Conservation (phyloP, 2,113 vertebrate species). For the Callipepla squamata region DNA sequence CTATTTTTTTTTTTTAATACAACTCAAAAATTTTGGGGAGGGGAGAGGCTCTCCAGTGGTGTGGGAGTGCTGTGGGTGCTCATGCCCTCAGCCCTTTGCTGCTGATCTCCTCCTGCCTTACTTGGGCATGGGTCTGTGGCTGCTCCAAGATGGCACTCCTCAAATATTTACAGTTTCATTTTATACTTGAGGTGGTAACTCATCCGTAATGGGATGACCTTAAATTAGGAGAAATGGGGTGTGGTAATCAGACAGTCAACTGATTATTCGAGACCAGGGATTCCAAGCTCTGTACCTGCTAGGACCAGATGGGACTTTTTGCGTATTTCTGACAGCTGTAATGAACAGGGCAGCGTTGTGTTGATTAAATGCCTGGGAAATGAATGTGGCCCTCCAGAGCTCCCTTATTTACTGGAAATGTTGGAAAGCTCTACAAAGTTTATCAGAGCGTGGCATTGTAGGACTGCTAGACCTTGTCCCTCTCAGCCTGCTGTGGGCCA, state of each 20-base stretch:
- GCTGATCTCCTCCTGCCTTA: background rate
- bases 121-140: rapidly evolving
- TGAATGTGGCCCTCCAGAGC: slow-evolving; percentile 38
- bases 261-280: slow-evolving; percentile 17
- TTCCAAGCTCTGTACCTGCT: slow-evolving; percentile 5
- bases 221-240: slow-evolving; percentile 34
- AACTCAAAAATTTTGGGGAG: slow-evolving; percentile 57
- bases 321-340: slow-evolving; percentile 72
- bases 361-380: slow-evolving; percentile 68
- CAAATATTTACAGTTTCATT: slow-evolving; percentile 61
- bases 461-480: background rate
- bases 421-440: slow-evolving; percentile 7
- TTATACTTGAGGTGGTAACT: slow-evolving; percentile 43
- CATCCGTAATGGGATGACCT: slow-evolving; percentile 27
- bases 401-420: background rate
- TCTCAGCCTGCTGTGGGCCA: rapidly evolving
- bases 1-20: slow-evolving; percentile 26
- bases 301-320: slow-evolving; percentile 66
- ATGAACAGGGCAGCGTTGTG: slow-evolving; percentile 54
- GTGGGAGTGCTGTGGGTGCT: rapidly evolving
- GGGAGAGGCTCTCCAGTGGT: background rate
- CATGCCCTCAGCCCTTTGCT: background rate
- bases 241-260: slow-evolving; percentile 59
- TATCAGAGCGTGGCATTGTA: background rate
- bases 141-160: slow-evolving; percentile 12